Evolutionary conservation across 2,113 vertebrate species (phyloP), one percentile per base, ranked within the genome.

Genomic region (Paratilapia polleni): DNA sequence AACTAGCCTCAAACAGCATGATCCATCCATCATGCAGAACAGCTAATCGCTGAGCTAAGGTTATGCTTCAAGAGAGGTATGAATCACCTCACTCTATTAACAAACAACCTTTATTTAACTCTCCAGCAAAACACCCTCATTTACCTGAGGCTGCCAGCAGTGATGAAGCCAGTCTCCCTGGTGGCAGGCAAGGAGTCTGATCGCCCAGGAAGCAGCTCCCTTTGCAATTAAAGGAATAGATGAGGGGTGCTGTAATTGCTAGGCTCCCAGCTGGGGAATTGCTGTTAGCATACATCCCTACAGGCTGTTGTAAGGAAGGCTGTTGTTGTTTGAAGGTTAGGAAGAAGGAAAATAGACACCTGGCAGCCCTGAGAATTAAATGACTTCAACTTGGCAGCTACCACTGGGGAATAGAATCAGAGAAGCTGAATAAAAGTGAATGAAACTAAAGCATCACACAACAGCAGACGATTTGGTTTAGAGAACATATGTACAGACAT

Each of bases 141-240:
- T 91, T 90, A 94, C 92, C 91, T 91, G 83, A n/a, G 79, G 83
- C 91, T 86, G 84, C 89, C 82, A 87, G 78, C 88, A 82, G 83
- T 92, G 89, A 89, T 92, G 90, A 84, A 91, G 80, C 81, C 31
- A 28, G 84, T 92, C 77, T 94, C 93, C 89, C 90, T 86, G 89
- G 92, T 93, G 90, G 86, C 86, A 78, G 85, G 83, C 82, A 68
- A 56, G 66, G 81, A 84, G 92, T 87, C 90, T 89, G 92, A 91
- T 88, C 83, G 34, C 88, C 85, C 85, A 93, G 91, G 89, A 95
- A 94, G 87, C 85, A 70, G 73, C 91, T 89, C 93, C 88, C 90
- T 87, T 83, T 91, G 94, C 95, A 94, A 96, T 94, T 95, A 93
- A 90, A 89, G 87, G 87, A 87, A 87, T 89, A 89, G 91, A 94